These are phyloP conservation scores for Syngnathus typhle DNA, from an alignment of 2,113 vertebrate genomes.

Conservation along the genomic window DNA sequence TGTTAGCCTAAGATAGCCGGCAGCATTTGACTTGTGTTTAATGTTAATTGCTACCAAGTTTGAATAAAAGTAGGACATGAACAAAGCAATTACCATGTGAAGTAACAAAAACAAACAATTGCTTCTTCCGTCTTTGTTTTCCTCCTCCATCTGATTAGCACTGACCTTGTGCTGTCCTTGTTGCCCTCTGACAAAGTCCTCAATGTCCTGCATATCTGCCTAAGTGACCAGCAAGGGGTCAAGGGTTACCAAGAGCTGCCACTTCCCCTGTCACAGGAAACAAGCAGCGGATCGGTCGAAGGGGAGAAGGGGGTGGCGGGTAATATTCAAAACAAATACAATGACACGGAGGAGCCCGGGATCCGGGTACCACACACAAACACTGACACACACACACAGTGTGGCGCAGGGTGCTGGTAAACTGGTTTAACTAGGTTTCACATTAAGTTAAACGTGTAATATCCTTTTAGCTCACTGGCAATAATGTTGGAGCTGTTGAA, in stretches of 20 bases:
- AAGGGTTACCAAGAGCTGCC: constrained; percentile 65
- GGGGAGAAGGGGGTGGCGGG: constrained; percentile 48
- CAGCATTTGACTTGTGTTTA: constrained; percentile 6
- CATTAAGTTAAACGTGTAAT: constrained; percentile 17
- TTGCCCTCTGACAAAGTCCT: constrained; percentile 62
- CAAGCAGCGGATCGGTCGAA: constrained; percentile 57
- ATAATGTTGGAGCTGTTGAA: constrained; percentile 15
- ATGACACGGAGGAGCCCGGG: constrained; percentile 58
- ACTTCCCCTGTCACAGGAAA: constrained; percentile 70
- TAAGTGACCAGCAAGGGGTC: constrained; percentile 64
- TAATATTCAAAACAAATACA: constrained; percentile 61
- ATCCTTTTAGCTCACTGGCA: constrained; percentile 20
- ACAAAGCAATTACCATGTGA: constrained; percentile 13
- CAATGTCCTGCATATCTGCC: constrained; percentile 73
- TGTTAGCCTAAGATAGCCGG: background rate
- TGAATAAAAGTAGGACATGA: constrained; percentile 11
- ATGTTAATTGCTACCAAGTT: constrained; percentile 13
- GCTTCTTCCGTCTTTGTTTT: constrained; percentile 43
- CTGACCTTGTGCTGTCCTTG: constrained; percentile 53
- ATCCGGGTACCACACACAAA: constrained; percentile 24
- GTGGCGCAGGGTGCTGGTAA: constrained; percentile 6
- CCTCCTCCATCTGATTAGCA: constrained; percentile 49
- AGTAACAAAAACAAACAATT: constrained; percentile 46
- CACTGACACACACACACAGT: background rate
- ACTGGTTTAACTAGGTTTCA: constrained; percentile 18